A percentile compares a stretch with the other conserved stretches of the same genome.
phyloP scores from a whole-genome alignment of 2,113 vertebrate species.

The Melanerpes aurifrons region DNA sequence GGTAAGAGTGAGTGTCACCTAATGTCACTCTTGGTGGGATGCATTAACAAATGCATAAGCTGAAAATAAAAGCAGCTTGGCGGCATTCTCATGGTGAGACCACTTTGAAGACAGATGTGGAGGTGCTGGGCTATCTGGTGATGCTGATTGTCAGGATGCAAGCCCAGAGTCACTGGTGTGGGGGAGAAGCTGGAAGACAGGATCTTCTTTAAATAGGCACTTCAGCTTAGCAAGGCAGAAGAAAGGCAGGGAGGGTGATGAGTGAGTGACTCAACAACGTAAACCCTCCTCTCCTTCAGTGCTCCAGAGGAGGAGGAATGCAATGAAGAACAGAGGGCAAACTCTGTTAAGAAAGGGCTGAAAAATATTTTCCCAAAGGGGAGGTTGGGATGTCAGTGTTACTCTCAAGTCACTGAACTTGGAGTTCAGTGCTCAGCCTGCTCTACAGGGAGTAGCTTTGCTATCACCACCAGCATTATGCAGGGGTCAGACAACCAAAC shows the following conservation, averaged over 20 bases:
- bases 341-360: background rate
- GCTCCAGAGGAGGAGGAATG: background rate
- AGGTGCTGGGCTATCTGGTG: background rate
- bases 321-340: background rate
- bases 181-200: background rate
- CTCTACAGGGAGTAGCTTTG: background rate
- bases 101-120: background rate
- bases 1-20: slow-evolving; percentile 55
- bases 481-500: background rate
- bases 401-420: background rate
- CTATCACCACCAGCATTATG: background rate
- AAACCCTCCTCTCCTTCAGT: background rate
- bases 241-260: background rate
- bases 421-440: background rate
- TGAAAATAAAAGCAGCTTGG: background rate
- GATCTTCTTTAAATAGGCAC: background rate
- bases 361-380: slow-evolving; percentile 6
- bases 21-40: background rate
- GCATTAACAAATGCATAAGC: background rate
- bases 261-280: background rate
- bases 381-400: background rate
- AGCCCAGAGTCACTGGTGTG: background rate
- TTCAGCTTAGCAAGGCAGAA: background rate
- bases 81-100: background rate
- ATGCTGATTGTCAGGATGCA: background rate